Conservation (phyloP, 2,113 vertebrate species). For the Sinocyclocheilus maitianheensis region DNA sequence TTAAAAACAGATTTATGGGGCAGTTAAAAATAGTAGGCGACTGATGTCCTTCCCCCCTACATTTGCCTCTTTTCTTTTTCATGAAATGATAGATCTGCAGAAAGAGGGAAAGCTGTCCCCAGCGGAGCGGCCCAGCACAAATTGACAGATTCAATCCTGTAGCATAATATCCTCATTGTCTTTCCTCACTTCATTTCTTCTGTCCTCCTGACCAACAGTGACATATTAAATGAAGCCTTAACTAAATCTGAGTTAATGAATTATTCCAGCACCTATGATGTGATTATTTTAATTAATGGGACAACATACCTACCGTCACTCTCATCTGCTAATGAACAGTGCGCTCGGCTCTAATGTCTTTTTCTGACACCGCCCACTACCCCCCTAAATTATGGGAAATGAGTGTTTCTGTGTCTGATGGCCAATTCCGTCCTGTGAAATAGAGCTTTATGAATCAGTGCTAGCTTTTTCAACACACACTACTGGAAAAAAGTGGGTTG, state of each 20-base stretch:
- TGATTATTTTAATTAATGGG: constrained; percentile 82
- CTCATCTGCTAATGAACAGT: constrained; percentile 74
- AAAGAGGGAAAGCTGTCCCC: constrained; percentile 75
- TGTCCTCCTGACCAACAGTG: constrained; percentile 74
- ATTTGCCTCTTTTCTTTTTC: constrained; percentile 73
- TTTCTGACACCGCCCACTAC: constrained; percentile 60
- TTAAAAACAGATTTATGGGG: constrained; percentile 88
- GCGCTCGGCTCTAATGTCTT: constrained; percentile 68
- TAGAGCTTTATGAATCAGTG: constrained; percentile 56
- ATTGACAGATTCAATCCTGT: constrained; percentile 78
- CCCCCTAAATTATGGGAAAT: constrained; percentile 58
- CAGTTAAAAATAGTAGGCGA: constrained; percentile 86
- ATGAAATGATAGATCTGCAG: constrained; percentile 81
- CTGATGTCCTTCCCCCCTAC: constrained; percentile 73
- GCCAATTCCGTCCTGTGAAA: constrained; percentile 62
- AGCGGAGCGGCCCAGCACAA: constrained; percentile 76
- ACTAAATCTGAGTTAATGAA: constrained; percentile 81
- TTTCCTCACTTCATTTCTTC: constrained; percentile 58
- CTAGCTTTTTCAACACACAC: constrained; percentile 44
- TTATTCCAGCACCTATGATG: constrained; percentile 79
- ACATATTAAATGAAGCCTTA: constrained; percentile 79
- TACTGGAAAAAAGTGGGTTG: not conserved
- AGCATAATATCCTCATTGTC: constrained; percentile 71
- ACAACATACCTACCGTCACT: constrained; percentile 71
- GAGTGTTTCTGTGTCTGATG: constrained; percentile 68